These are phyloP conservation scores for Sebastes cheni DNA, from an alignment of 2,797 vertebrate species.

Conservation along the genomic window DNA sequence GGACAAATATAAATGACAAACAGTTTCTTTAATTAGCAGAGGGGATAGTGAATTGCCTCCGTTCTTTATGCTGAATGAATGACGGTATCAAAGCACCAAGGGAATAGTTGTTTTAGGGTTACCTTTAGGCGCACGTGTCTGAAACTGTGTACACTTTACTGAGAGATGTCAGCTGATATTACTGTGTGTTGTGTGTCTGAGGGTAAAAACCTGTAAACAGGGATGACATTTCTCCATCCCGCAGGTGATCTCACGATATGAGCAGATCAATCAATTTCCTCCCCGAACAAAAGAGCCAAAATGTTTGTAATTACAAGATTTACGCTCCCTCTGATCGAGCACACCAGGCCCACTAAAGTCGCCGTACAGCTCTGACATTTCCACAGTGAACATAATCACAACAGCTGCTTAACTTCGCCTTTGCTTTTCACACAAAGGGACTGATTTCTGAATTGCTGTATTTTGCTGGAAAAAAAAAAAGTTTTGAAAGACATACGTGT, in stretches of 20 bases:
- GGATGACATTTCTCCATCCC: slow-evolving; percentile 37
- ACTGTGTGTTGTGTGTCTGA: slow-evolving; percentile 9
- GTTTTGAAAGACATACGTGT: background rate
- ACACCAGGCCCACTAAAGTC: slow-evolving; percentile 31
- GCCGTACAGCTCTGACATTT: slow-evolving; percentile 43
- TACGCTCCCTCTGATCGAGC: slow-evolving; percentile 32
- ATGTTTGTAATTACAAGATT: slow-evolving; percentile 63
- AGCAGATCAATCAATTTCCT: slow-evolving; percentile 60
- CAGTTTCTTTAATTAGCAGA: background rate
- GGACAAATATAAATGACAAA: background rate
- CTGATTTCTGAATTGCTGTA: slow-evolving; percentile 6
- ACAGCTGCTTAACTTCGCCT: slow-evolving; percentile 41
- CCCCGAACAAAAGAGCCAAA: slow-evolving; percentile 39
- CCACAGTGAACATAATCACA: slow-evolving; percentile 34
- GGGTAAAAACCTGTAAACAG: slow-evolving; percentile 20
- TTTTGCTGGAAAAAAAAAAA: background rate
- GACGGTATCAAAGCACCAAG: background rate
- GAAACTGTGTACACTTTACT: background rate
- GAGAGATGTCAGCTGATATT: slow-evolving; percentile 18
- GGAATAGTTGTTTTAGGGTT: background rate
- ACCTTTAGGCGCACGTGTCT: background rate
- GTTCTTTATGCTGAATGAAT: background rate
- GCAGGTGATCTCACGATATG: slow-evolving; percentile 36
- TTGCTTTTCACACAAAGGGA: slow-evolving; percentile 20
- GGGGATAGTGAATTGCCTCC: background rate